These are phyloP conservation scores for Argentina silus DNA, from an alignment of 2,797 vertebrate species.

Conservation along the genomic window DNA sequence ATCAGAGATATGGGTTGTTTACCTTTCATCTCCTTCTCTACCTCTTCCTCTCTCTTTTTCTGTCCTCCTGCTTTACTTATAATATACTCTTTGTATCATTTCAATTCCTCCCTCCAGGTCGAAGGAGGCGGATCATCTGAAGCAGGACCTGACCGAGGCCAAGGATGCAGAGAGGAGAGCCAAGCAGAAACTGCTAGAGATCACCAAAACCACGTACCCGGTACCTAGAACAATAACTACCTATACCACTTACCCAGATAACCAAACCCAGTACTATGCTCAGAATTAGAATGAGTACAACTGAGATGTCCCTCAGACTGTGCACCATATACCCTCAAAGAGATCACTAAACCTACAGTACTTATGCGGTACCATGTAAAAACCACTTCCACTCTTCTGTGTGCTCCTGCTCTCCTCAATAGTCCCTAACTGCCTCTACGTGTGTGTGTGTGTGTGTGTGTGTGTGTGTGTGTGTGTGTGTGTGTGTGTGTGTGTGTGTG, in stretches of 20 bases:
- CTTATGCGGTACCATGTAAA: no score
- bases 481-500: background rate
- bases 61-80: conserved; percentile 13
- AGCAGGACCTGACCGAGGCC: conserved; percentile 90
- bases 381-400: no score
- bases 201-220: conserved; percentile 83
- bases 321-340: background rate
- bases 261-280: background rate
- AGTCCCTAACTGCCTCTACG: background rate
- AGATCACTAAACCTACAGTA: no score
- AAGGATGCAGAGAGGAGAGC: conserved; percentile 88
- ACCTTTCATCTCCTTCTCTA: background rate
- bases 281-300: background rate
- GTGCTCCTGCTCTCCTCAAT: no score
- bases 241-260: background rate
- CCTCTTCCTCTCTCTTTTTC: background rate
- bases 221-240: conserved; percentile 59
- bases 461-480: background rate
- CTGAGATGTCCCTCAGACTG: background rate
- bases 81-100: no score
- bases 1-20: no score
- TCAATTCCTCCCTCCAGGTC: conserved; percentile 69
- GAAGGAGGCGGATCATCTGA: conserved; percentile 91
- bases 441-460: background rate
- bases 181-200: conserved; percentile 88